phyloP scores from a whole-genome alignment of 2,888 invertebrate species.

The Lycophotia porphyrea region DNA sequence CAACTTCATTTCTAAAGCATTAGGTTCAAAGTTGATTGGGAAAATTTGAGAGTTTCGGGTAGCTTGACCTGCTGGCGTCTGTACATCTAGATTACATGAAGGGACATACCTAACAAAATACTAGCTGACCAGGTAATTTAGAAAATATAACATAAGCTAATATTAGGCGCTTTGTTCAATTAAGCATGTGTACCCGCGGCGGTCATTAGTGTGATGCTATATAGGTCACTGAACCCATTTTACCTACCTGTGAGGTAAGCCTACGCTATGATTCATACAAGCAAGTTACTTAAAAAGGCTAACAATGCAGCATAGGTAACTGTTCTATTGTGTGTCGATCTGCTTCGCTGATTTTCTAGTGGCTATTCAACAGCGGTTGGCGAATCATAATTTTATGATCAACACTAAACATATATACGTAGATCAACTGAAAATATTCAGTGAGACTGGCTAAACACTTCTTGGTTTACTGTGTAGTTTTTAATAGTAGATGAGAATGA shows the following conservation, averaged over 20 bases:
- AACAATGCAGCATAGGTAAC: slow-evolving; percentile 62
- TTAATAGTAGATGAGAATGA: not conserved
- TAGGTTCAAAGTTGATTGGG: too few species aligned
- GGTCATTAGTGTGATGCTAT: slow-evolving; percentile 59
- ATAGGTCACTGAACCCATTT: slow-evolving; percentile 66
- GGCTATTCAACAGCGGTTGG: slow-evolving; percentile 26
- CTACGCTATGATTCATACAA: slow-evolving; percentile 64
- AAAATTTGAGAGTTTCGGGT: too few species aligned
- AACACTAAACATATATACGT: not conserved
- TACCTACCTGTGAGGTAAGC: slow-evolving; percentile 59
- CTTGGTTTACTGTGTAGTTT: not conserved
- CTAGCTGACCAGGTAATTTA: slow-evolving; percentile 20
- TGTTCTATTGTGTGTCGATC: slow-evolving; percentile 63
- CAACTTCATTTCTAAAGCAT: too few species aligned
- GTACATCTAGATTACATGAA: not conserved
- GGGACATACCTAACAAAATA: slow-evolving; percentile 12
- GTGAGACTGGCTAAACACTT: not conserved
- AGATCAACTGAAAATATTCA: not conserved
- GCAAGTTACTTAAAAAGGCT: slow-evolving; percentile 58
- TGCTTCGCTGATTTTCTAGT: slow-evolving; percentile 59
- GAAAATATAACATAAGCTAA: slow-evolving; percentile 45
- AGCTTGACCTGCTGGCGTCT: too few species aligned
- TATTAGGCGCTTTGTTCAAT: slow-evolving; percentile 60
- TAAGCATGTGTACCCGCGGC: slow-evolving; percentile 56
- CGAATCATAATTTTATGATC: slow-evolving; percentile 19